Base-by-base conservation (phyloP, 37 sponge, comb jelly and placozoan species). In the Theonella swinhoei region DNA sequence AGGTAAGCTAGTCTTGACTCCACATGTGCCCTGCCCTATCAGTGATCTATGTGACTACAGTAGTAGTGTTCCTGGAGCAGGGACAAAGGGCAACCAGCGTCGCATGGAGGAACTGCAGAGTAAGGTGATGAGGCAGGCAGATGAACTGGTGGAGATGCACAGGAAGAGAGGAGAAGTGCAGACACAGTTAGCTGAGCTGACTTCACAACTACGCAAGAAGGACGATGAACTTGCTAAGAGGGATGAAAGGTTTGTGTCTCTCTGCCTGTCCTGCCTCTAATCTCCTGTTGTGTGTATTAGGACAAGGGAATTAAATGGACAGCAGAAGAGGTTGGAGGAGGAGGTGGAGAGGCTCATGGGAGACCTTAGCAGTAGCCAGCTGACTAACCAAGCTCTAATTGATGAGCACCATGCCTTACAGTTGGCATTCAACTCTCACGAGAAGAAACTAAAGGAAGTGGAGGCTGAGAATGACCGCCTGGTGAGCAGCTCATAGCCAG, bases 331-430 rank as follows among this genome's bases (percentile, higher is more conserved):
- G 68, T 58, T 70, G 42, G 71, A 88, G 20, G 83, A 75, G 72
- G 63, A 88, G 41, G 22, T 76, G 1, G 30, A 35, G 28, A 29
- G 33, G 0, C 41, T 68, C 17, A 26, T 81, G 41, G 62, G 36
- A 3, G 20, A 74, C 30, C 26, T 88, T 62, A 35, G 22, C n/a
- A 41, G 19, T 26, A 23, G 11, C 4, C 30, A n/a, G 3, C 30
- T 37, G 70, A 68, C 70, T n/a, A 75, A 67, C 62, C 36, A 79
- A 26, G 61, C 37, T 9, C 25, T 90, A 73, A 74, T 75, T 59
- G 95, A 95, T 35, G 95, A 95, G 70, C 78, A 95, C 66, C 79
- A 74, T 11, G 87, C 89, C 1, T 29, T 92, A 37, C 89, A 92
- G 76, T 26, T 83, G 20, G 75, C 74, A 37, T 95, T 34, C 70